Evolutionary conservation across 2,113 vertebrate genomes (phyloP).

Genomic region (Ceuthmochares aereus): DNA sequence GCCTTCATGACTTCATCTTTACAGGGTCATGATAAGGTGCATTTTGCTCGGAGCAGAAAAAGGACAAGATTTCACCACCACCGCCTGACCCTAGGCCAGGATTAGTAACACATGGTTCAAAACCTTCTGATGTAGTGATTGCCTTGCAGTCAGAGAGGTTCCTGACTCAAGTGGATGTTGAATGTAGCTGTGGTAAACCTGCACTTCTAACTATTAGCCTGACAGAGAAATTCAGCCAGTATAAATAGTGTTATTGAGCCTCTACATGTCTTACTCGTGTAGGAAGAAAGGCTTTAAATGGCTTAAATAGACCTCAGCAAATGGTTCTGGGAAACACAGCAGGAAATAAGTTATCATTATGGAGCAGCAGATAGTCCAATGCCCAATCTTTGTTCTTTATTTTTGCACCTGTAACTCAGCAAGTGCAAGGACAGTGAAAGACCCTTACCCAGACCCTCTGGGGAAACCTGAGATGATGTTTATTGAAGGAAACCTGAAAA

Average conservation of each 20-base stretch:
- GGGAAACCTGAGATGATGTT: not conserved
- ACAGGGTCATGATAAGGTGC: not conserved
- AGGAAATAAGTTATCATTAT: not conserved
- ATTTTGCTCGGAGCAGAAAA: not conserved
- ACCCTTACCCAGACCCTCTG: not conserved
- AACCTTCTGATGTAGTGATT: not conserved
- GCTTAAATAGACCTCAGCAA: not conserved
- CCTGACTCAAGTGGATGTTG: not conserved
- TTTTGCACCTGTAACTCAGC: not conserved
- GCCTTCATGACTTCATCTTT: not conserved
- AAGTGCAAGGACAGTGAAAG: not conserved
- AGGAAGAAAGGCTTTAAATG: not conserved
- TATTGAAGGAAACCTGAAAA: not conserved
- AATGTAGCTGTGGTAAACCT: not conserved
- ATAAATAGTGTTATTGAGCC: not conserved
- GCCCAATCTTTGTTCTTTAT: not conserved
- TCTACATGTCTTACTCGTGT: not conserved
- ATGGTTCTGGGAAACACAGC: not conserved
- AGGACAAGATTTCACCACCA: not conserved
- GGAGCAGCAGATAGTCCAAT: not conserved
- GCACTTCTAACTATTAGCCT: not conserved
- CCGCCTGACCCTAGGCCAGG: not conserved
- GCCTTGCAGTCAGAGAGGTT: not conserved
- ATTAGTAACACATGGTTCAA: not conserved
- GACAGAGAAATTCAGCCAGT: not conserved